A percentile compares a stretch with the other conserved stretches of the same genome.
phyloP scores from a whole-genome alignment of 2,113 vertebrate species.

The Anseranas semipalmata region DNA sequence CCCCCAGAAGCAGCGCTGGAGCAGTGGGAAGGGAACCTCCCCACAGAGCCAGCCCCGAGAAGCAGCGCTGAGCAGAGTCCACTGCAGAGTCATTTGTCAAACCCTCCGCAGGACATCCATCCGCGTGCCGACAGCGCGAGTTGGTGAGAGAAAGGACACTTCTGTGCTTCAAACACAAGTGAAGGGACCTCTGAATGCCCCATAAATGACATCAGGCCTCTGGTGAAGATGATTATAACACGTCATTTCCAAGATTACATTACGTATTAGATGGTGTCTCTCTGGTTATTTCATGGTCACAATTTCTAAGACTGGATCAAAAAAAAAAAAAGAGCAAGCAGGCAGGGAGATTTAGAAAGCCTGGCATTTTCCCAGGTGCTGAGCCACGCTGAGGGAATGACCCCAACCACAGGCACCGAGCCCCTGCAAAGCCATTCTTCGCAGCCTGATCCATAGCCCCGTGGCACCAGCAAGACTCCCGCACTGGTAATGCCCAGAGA shows the following conservation, averaged over 20 bases:
- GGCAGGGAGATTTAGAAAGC: neutral
- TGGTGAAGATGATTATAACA: neutral
- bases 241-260: neutral
- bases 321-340: neutral
- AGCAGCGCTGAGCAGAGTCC: neutral
- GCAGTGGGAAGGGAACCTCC: rapidly evolving
- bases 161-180: neutral
- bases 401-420: neutral
- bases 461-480: neutral
- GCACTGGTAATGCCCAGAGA: no score
- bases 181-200: neutral
- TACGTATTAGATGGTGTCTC: neutral
- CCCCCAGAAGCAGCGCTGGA: no score
- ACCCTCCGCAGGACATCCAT: neutral
- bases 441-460: neutral
- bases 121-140: neutral
- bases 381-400: neutral
- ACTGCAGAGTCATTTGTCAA: neutral
- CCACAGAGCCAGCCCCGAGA: neutral
- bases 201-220: neutral
- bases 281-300: neutral
- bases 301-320: neutral
- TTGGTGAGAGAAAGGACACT: neutral
- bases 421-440: neutral
- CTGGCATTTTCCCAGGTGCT: rapidly evolving